Percentiles rank a stretch among this genome's conserved stretches.
Conservation (phyloP, 1,140 invertebrate species). For the Drosophila athabasca region DNA sequence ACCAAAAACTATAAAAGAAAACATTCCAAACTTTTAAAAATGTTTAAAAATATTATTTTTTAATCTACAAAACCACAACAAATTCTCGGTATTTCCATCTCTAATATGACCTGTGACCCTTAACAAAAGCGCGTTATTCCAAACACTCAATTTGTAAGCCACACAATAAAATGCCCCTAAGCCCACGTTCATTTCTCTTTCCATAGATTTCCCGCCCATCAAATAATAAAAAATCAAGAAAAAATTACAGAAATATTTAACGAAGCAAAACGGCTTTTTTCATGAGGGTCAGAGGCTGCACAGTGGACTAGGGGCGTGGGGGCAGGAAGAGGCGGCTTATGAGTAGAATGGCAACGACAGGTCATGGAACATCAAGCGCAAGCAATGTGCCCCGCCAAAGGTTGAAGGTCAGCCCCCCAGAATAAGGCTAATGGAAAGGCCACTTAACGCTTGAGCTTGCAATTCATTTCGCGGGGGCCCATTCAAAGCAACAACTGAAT, state of each 20-base stretch:
- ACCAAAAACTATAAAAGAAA: too few species aligned
- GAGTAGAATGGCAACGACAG: background rate
- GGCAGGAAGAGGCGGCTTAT: background rate
- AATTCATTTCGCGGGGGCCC: background rate
- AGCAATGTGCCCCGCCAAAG: background rate
- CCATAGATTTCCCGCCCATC: constrained; percentile 1
- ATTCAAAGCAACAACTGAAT: background rate
- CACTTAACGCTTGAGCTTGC: constrained; percentile 21
- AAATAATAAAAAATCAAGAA: constrained; percentile 20
- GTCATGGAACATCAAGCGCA: background rate
- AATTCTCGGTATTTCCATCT: constrained; percentile 4
- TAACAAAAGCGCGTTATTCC: constrained; percentile 16
- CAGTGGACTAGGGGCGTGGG: background rate
- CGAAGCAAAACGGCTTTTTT: constrained; percentile 35
- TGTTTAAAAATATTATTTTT: background rate
- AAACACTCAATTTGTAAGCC: constrained; percentile 15
- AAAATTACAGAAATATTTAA: constrained; percentile 35
- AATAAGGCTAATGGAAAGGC: constrained; percentile 9
- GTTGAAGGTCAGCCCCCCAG: constrained; percentile 17
- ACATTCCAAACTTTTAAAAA: too few species aligned
- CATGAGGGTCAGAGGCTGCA: constrained; percentile 31
- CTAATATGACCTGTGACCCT: constrained; percentile 4
- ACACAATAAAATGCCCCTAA: constrained; percentile 33
- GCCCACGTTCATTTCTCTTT: constrained; percentile 1
- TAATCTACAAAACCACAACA: background rate